Conservation (phyloP, 2,797 vertebrate species). For the Brachyalestes nurse region DNA sequence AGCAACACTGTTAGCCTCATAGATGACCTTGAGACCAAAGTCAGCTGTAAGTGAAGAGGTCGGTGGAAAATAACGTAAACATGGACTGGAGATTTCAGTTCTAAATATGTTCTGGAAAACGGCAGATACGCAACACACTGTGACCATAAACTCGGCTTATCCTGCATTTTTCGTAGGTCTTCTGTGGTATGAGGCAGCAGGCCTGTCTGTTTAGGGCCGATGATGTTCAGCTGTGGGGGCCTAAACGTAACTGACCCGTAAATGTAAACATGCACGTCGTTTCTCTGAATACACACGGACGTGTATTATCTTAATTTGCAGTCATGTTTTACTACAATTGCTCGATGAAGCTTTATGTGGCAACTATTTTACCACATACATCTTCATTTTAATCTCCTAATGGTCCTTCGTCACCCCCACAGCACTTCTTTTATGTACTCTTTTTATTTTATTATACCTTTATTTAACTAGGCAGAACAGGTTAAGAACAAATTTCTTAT, state of each 20-base stretch:
- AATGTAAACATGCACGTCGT: not conserved
- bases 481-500: no score
- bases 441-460: no score
- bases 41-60: not conserved
- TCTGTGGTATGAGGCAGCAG: not conserved
- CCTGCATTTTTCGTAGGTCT: no score
- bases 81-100: not conserved
- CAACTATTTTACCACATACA: no score
- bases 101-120: not conserved
- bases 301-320: no score
- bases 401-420: no score
- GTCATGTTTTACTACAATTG: no score
- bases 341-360: no score
- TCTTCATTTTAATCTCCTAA: no score
- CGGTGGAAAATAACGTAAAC: not conserved
- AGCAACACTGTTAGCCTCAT: not conserved
- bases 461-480: no score
- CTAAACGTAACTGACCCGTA: not conserved
- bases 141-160: not conserved
- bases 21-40: conserved; percentile 38
- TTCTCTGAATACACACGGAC: no score
- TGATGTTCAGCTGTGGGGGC: not conserved
- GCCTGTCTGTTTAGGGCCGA: not conserved
- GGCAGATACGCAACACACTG: not conserved
- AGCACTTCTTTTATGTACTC: not conserved